Conservation (phyloP, 1,140 invertebrate species). For the Pteromalus puparum region DNA sequence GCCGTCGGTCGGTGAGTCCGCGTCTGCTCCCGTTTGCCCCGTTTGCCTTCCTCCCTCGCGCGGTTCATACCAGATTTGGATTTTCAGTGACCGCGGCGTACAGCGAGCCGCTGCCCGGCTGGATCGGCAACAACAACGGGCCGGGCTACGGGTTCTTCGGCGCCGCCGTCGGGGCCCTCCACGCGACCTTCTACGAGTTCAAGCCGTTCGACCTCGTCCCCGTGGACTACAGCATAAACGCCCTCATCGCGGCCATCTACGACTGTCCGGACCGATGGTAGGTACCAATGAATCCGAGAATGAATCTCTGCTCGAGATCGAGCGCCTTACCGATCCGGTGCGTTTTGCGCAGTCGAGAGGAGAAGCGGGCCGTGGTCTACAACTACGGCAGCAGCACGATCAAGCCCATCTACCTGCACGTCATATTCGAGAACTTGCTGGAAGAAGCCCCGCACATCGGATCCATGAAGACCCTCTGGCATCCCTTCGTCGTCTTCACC, state of each 20-base stretch:
- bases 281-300: not conserved
- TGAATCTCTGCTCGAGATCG: no score
- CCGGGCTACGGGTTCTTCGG: slow-evolving; percentile 77
- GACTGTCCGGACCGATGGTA: slow-evolving; percentile 74
- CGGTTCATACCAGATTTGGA: no score
- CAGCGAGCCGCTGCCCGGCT: slow-evolving; percentile 81
- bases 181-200: slow-evolving; percentile 72
- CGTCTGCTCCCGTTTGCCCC: no score
- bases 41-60: no score
- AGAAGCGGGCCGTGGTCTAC: slow-evolving; percentile 74
- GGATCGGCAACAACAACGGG: slow-evolving; percentile 87
- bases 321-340: no score
- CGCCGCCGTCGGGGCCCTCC: slow-evolving; percentile 80
- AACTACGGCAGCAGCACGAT: slow-evolving; percentile 82
- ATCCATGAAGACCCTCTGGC: slow-evolving; percentile 52
- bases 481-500: slow-evolving; percentile 47
- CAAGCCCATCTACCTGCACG: slow-evolving; percentile 79
- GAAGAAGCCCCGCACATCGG: slow-evolving; percentile 55
- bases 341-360: slow-evolving; percentile 54
- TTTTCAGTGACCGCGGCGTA: slow-evolving; percentile 71
- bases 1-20: slow-evolving; percentile 75
- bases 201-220: slow-evolving; percentile 82
- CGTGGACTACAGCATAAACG: slow-evolving; percentile 87
- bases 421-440: slow-evolving; percentile 71
- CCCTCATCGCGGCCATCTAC: slow-evolving; percentile 83